Percentiles rank a stretch among this genome's conserved stretches.
phyloP scores from a whole-genome alignment of 2,113 vertebrate species.

The Baryphthengus martii region DNA sequence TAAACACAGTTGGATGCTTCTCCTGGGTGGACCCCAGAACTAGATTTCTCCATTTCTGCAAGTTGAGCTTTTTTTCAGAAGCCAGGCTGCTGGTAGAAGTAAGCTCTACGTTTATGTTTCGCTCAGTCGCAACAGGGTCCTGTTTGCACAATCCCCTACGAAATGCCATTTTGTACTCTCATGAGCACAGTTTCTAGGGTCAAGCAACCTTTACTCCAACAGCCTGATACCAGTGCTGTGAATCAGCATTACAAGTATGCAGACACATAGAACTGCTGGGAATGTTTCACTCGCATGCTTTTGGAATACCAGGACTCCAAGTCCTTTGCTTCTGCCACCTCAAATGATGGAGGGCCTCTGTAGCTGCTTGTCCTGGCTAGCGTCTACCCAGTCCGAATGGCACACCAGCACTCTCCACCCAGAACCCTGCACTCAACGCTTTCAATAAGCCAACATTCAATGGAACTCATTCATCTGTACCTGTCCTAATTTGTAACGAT shows the following conservation, averaged over 20 bases:
- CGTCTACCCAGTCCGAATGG: too few relatives aligned
- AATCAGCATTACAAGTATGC: not conserved
- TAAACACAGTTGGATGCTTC: not conserved
- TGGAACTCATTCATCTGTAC: not conserved
- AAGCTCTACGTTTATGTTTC: rapidly evolving
- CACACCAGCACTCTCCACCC: not conserved
- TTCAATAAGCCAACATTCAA: not conserved
- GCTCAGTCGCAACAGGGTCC: rapidly evolving
- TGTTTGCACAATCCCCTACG: not conserved
- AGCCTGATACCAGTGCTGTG: not conserved
- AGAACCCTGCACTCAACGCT: not conserved
- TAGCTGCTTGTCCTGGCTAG: not conserved
- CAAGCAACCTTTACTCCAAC: not conserved
- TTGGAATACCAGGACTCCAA: not conserved
- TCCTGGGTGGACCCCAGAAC: not conserved
- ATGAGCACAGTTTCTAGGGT: not conserved
- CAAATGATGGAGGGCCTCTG: not conserved
- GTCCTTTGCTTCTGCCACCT: not conserved
- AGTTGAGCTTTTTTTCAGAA: not conserved
- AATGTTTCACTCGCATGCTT: not conserved
- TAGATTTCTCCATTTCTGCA: not conserved
- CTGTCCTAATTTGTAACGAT: not conserved
- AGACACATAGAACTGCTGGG: not conserved
- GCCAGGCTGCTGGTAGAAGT: not conserved
- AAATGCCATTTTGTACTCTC: not conserved